A percentile compares a stretch with the other conserved stretches of the same genome.
Evolutionary conservation across 2,888 invertebrate species (phyloP).

Genomic region (Drosophila prolongata): DNA sequence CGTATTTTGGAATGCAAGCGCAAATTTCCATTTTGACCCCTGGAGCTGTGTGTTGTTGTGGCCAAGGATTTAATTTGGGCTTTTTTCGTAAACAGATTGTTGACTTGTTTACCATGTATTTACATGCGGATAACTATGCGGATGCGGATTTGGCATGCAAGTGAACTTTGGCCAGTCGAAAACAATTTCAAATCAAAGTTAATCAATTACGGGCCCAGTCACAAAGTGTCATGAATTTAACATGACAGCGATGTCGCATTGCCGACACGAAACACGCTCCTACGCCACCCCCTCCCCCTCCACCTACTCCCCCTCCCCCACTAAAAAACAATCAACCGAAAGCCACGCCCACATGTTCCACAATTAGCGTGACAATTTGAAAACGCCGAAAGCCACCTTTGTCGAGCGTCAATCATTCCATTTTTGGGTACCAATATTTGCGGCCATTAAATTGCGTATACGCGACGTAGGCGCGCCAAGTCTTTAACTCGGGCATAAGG

Average conservation of each 20-base stretch:
- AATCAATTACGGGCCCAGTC: constrained; percentile 69
- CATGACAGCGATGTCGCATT: constrained; percentile 43
- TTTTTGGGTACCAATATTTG: constrained; percentile 46
- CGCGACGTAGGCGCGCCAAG: constrained; percentile 52
- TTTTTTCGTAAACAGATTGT: constrained; percentile 29
- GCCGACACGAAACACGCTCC: constrained; percentile 51
- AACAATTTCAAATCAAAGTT: constrained; percentile 63
- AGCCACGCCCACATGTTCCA: constrained; percentile 54
- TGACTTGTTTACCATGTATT: constrained; percentile 43
- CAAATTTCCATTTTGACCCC: constrained; percentile 32
- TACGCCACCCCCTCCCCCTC: neutral
- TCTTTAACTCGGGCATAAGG: neutral
- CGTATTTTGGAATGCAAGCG: constrained; percentile 32
- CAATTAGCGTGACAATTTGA: constrained; percentile 76
- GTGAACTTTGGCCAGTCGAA: constrained; percentile 43
- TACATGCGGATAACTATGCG: constrained; percentile 38
- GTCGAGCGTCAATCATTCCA: constrained; percentile 63
- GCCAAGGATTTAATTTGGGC: constrained; percentile 37
- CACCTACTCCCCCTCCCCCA: constrained; percentile 6
- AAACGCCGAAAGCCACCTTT: constrained; percentile 64
- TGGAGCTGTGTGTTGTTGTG: constrained; percentile 16
- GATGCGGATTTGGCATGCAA: constrained; percentile 21
- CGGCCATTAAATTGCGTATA: constrained; percentile 69
- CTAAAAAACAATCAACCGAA: constrained; percentile 57
- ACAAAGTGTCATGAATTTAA: constrained; percentile 57